Base-by-base conservation (phyloP, 2,113 vertebrate species). In the Thryonomys swinderianus region DNA sequence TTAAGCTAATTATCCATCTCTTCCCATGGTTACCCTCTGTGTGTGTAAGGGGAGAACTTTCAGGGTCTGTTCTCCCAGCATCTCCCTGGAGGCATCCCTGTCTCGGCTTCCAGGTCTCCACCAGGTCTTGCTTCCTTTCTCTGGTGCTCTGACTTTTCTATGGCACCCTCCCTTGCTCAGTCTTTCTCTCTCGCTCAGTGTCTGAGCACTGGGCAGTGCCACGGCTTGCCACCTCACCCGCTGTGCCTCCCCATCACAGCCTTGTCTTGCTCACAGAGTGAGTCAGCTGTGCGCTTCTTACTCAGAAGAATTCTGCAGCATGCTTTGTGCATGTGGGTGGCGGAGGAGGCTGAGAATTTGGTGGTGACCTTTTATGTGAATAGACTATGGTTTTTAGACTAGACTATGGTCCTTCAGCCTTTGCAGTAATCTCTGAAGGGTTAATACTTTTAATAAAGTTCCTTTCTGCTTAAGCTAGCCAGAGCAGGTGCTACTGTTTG, bases 381-480 rank as follows among this genome's bases (percentile, higher is more conserved):
- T 51, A 51, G 6, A 5, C 48, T 51, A 51, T 10, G 10, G 6
- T 51, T 51, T 48, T 80, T 34, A 53, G 23, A 40, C 16, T 59
- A 57, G 42, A 74, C 51, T 90, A 12, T 71, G 13, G 48, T 79
- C 53, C 20, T 37, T 93, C 53, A 37, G 21, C 45, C 8, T 32
- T 69, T 67, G 45, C 40, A 88, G 0, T 69, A n/a, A 88, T 91
- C 51, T 93, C 57, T 21, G 83, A 85, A 4, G 8, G 30, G 12
- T 81, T 74, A 61, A 55, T 53, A 37, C 64, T 73, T 93, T 90
- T 55, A 55, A 79, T 59, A 61, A 93, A 67, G 32, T 48, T 16
- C 13, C 16, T 78, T 48, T 84, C 71, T 32, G 9, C 12, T 74
- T 82, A 85, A 48, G 18, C 11, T 64, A 82, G 7, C 45, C 34